Evolutionary conservation across 2,113 vertebrate genomes (phyloP).

Genomic region (Cebidichthys violaceus): DNA sequence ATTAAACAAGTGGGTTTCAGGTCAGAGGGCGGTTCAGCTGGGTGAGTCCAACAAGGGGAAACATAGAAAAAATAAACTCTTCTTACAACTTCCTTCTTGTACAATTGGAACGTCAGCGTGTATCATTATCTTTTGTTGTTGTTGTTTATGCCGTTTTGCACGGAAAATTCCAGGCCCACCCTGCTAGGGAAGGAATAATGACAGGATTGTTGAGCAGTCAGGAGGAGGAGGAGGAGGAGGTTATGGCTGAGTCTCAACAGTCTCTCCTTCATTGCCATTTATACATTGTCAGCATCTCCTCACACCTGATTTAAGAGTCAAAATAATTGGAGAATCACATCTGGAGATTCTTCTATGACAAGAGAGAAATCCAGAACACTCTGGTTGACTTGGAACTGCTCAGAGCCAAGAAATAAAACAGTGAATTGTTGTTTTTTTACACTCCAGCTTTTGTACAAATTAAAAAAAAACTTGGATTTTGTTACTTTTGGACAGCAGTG

Average conservation of each 20-base stretch:
- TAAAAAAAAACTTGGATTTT: not conserved
- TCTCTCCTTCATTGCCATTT: slow-evolving; percentile 46
- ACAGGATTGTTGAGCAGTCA: slow-evolving; percentile 69
- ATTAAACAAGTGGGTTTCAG: slow-evolving; percentile 16
- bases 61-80: slow-evolving; percentile 7
- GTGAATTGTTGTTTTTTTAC: not conserved
- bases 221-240: slow-evolving; percentile 46
- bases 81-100: slow-evolving; percentile 35
- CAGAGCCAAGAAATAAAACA: not conserved
- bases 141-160: slow-evolving; percentile 68
- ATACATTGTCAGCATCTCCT: not conserved
- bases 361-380: not conserved
- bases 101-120: slow-evolving; percentile 34
- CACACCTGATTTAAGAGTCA: slow-evolving; percentile 1
- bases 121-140: slow-evolving; percentile 74
- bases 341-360: not conserved
- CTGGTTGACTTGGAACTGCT: not conserved
- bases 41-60: slow-evolving; percentile 12
- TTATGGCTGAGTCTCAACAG: slow-evolving; percentile 40
- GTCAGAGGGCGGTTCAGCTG: slow-evolving; percentile 1
- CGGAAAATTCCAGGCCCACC: slow-evolving; percentile 79
- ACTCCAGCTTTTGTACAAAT: not conserved
- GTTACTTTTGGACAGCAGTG: not conserved
- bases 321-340: slow-evolving; percentile 5
- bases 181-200: slow-evolving; percentile 70